phyloP scores from a whole-genome alignment of 2,888 invertebrate species.

The Protodeltote pygarga region DNA sequence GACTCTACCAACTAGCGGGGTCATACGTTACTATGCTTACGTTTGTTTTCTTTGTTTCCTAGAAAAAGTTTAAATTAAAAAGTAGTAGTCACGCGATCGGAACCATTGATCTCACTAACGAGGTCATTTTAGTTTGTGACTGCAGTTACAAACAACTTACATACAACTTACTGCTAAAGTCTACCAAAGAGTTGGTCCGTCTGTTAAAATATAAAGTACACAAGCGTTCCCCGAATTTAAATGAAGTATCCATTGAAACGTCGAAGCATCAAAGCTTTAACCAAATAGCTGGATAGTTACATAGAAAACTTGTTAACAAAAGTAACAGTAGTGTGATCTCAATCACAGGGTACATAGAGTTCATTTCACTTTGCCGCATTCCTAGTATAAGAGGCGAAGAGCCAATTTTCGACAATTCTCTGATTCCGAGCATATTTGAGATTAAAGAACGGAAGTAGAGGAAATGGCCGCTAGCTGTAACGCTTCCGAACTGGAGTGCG shows the following conservation, averaged over 20 bases:
- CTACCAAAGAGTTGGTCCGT: constrained; percentile 81
- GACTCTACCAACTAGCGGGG: neutral
- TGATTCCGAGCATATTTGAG: constrained; percentile 46
- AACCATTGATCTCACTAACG: constrained; percentile 28
- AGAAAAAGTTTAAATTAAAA: constrained; percentile 35
- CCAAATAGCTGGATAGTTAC: constrained; percentile 51
- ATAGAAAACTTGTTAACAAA: constrained; percentile 46
- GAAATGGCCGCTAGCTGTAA: constrained; percentile 35
- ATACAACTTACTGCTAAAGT: constrained; percentile 73
- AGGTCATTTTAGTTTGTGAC: constrained; percentile 32
- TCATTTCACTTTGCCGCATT: constrained; percentile 45
- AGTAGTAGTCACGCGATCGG: constrained; percentile 28
- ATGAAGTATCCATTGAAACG: constrained; percentile 59
- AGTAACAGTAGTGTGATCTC: constrained; percentile 42
- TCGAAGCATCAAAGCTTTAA: constrained; percentile 61
- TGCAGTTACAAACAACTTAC: constrained; percentile 60
- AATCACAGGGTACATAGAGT: constrained; percentile 53
- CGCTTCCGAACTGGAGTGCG: constrained; percentile 9
- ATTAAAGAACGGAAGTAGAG: constrained; percentile 30
- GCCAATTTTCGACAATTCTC: constrained; percentile 56
- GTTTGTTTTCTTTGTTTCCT: constrained; percentile 24
- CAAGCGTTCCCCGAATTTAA: constrained; percentile 47
- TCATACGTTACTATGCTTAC: neutral
- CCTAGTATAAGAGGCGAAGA: constrained; percentile 21
- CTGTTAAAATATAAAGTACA: constrained; percentile 67